phyloP scores from a whole-genome alignment of 2,113 vertebrate genomes.

The Enhydra lutris region DNA sequence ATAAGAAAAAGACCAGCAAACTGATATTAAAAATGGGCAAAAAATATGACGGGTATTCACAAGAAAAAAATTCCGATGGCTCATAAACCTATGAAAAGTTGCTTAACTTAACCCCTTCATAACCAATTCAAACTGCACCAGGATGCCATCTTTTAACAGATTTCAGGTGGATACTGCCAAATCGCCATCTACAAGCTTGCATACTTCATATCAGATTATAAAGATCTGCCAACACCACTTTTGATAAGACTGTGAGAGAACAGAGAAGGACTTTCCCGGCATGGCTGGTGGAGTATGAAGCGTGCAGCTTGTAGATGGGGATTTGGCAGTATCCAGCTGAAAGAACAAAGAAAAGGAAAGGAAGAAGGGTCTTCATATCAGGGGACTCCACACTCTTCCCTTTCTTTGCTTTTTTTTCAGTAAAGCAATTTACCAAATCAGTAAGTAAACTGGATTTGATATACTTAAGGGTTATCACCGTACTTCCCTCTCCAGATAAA shows the following conservation, averaged over 20 bases:
- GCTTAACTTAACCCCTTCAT: neutral
- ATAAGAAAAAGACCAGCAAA: neutral
- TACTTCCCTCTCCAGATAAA: neutral
- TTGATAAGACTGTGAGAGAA: neutral
- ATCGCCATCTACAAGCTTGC: no score
- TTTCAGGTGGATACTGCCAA: no score
- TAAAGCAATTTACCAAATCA: neutral
- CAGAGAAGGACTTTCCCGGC: rapidly evolving
- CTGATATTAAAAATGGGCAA: neutral
- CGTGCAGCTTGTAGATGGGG: rapidly evolving
- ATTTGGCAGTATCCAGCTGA: neutral
- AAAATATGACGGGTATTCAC: neutral
- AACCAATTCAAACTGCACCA: neutral
- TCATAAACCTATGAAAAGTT: neutral
- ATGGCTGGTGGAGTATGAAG: rapidly evolving
- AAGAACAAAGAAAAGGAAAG: neutral
- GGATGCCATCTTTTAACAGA: no score
- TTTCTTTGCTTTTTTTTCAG: neutral
- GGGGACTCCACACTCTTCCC: neutral
- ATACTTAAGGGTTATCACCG: neutral
- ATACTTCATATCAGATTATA: neutral
- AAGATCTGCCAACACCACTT: no score
- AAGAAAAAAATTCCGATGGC: neutral
- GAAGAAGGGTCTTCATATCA: rapidly evolving
- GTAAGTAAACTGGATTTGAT: neutral